phyloP scores from a whole-genome alignment of 1,140 invertebrate genomes.

The Caenorhabditis remanei region DNA sequence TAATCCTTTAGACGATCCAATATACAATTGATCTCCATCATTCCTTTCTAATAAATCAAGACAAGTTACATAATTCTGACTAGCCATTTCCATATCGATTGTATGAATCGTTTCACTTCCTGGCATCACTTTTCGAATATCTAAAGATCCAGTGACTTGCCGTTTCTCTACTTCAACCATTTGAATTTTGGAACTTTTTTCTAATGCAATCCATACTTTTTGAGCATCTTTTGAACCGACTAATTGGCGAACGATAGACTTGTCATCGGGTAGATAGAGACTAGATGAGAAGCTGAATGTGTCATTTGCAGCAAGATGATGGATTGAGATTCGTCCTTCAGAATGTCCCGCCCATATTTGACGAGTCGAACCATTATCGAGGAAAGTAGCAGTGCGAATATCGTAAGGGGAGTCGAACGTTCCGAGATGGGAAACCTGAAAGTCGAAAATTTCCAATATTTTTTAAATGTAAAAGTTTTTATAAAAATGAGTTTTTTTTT shows the following conservation, averaged over 20 bases:
- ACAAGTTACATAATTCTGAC: conserved; percentile 83
- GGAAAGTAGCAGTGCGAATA: conserved; percentile 16
- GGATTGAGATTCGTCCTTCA: conserved; percentile 63
- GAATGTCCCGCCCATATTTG: conserved; percentile 68
- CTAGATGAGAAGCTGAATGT: conserved; percentile 68
- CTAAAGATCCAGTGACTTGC: conserved; percentile 80
- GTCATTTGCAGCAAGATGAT: conserved; percentile 56
- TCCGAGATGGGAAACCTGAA: conserved; percentile 52
- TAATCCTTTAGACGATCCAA: conserved; percentile 92
- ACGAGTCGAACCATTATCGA: conserved; percentile 27
- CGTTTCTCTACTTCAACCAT: conserved; percentile 59
- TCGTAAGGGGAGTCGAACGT: conserved; percentile 38
- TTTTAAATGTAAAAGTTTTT: not conserved
- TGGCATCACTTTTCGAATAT: conserved; percentile 91
- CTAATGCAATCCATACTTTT: conserved; percentile 58
- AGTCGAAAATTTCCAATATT: not conserved
- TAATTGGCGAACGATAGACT: conserved; percentile 32
- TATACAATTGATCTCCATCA: conserved; percentile 82
- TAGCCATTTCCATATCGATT: conserved; percentile 87
- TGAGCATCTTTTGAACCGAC: conserved; percentile 23
- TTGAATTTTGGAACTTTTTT: conserved; percentile 53
- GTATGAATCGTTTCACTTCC: conserved; percentile 92
- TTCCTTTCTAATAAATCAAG: conserved; percentile 83
- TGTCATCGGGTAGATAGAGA: conserved; percentile 59
- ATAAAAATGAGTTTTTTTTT: too few species aligned